A percentile compares a stretch with the other conserved stretches of the same genome.
phyloP scores from a whole-genome alignment of 1,140 invertebrate genomes.

The Drosophila pruinosa region DNA sequence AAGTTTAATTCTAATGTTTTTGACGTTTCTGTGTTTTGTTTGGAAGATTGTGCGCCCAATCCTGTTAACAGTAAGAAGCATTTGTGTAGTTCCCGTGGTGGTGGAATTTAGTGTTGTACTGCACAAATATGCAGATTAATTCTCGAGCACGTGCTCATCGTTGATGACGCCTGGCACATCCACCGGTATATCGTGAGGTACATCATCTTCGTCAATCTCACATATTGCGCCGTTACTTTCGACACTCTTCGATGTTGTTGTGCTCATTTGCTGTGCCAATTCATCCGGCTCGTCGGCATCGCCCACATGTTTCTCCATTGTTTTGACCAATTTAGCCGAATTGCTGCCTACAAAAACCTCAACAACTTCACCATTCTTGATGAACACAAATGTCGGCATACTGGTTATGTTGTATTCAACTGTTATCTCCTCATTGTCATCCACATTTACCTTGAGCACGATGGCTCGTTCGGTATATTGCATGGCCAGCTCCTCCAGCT shows the following conservation, averaged over 20 bases:
- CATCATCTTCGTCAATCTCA: conserved; percentile 1
- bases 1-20: conserved; percentile 28
- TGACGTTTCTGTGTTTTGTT: not conserved
- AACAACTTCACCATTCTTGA: conserved; percentile 90
- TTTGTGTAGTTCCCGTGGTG: not conserved
- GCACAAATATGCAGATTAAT: too few relatives aligned
- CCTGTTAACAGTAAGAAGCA: not conserved
- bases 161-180: not conserved
- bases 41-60: not conserved
- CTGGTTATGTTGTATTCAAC: conserved; percentile 90
- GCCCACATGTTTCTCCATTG: conserved; percentile 84
- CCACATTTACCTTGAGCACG: conserved; percentile 92
- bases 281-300: conserved; percentile 14
- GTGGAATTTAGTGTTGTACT: not conserved
- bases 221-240: not conserved
- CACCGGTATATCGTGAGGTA: not conserved
- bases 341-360: conserved; percentile 92
- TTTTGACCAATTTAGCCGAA: conserved; percentile 88
- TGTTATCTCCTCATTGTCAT: conserved; percentile 94
- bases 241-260: not conserved
- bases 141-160: conserved; percentile 17
- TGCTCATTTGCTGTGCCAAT: not conserved
- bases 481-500: conserved; percentile 87
- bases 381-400: conserved; percentile 97
- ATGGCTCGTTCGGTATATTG: conserved; percentile 83